phyloP scores from a whole-genome alignment of 2,797 vertebrate species.

The Okamejei kenojei region DNA sequence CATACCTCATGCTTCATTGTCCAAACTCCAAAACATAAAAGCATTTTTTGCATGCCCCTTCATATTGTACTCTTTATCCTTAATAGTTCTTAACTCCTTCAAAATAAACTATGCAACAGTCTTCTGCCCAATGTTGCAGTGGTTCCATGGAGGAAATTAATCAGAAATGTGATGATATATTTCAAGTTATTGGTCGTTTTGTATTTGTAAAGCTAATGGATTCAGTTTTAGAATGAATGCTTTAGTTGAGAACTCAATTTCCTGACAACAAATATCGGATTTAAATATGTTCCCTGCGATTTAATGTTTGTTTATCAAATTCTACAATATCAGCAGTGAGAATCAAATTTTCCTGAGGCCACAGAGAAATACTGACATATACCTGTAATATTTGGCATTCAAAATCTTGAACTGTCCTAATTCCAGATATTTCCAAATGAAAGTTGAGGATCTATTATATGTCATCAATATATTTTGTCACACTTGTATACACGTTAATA shows the following conservation, averaged over 20 bases:
- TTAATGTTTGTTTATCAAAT: not conserved
- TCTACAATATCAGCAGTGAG: not conserved
- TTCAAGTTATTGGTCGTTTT: not conserved
- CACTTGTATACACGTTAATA: not conserved
- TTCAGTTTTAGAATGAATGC: not conserved
- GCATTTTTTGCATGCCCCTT: not conserved
- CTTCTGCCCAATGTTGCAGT: not conserved
- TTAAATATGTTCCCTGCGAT: not conserved
- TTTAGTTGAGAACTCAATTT: not conserved
- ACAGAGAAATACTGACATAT: not conserved
- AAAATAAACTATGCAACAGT: not conserved
- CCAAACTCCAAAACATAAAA: too few relatives aligned
- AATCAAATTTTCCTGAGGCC: not conserved
- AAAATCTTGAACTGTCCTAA: not conserved
- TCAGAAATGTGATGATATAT: not conserved
- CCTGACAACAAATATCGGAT: not conserved
- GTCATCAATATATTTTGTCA: not conserved
- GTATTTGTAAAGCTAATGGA: not conserved
- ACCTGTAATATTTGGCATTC: not conserved
- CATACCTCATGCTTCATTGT: not conserved
- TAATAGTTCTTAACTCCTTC: not conserved
- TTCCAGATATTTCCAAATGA: not conserved
- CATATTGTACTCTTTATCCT: not conserved
- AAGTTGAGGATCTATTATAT: too few relatives aligned
- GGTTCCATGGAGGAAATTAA: not conserved